Evolutionary conservation across 2,113 vertebrate genomes (phyloP), one percentile per base, ranked within the genome.

Genomic region (Cyprinodon tularosa): DNA sequence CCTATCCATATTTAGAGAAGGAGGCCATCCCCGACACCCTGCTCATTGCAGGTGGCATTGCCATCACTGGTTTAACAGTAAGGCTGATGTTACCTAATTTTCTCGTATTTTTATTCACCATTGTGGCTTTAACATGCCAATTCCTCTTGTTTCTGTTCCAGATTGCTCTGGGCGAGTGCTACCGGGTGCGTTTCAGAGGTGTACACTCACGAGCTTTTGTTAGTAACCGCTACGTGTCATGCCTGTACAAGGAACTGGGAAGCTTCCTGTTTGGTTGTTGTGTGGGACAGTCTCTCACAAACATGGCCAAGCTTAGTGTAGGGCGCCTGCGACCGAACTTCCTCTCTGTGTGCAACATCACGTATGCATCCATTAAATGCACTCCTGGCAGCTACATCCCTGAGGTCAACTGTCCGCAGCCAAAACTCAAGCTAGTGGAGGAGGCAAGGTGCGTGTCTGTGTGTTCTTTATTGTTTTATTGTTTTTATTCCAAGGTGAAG

Each of bases 201-300:
- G 90, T 91, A 0, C 71, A 85, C 72, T 94, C 92, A 0, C 83
- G 70, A 3, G 85, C 93, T 10, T 90, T 93, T 53, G 67, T 93
- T 29, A 68, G 78, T 62, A 95, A 94, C 83, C 85, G 66, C 48
- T 95, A 95, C 10, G 71, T 93, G 57, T 92, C 92, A 0, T 84
- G 92, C 45, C 87, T 95, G 70, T 96, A 96, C 91, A 96, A 96
- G 81, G 95, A 96, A 86, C 89, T 96, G 70, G 95, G 95, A 11
- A 94, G 95, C 70, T 96, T 96, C 88, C 71, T 96, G 61, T 96
- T 96, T 0, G 96, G 95, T 0, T 91, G 89, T 5, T 93, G 94
- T 39, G 87, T 95, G 64, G 93, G 95, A 72, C 95, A 95, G 84
- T 97, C 96, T 8, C 91, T 95, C 78, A 95, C 95, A 63, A 93